Percentiles rank a stretch among this genome's conserved stretches.
phyloP scores from a whole-genome alignment of 2,797 vertebrate species.

The Molossus alvarezi region DNA sequence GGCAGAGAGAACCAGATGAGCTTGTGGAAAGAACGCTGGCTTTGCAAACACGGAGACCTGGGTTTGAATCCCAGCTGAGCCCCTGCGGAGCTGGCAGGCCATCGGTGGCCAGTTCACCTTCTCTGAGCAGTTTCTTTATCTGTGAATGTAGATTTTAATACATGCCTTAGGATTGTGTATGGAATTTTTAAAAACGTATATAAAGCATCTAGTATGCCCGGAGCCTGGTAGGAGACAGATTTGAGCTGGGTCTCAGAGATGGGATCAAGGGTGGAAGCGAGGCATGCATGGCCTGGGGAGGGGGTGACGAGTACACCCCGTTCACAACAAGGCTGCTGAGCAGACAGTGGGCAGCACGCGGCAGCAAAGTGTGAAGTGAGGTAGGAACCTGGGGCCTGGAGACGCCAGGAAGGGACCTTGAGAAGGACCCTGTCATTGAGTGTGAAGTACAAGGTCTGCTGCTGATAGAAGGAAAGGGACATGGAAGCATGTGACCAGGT shows the following conservation, averaged over 20 bases:
- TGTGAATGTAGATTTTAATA: conserved; percentile 40
- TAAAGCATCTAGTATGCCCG: neutral
- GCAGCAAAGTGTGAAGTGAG: neutral
- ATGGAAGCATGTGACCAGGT: neutral
- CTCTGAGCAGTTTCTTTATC: conserved; percentile 15
- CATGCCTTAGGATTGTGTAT: neutral
- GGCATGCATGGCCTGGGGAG: neutral
- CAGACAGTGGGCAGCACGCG: neutral
- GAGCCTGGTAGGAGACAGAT: neutral
- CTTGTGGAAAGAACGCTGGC: neutral
- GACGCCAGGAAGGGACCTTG: neutral
- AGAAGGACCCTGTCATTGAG: neutral
- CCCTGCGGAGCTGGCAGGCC: neutral
- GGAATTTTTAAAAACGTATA: neutral
- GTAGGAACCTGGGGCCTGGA: neutral
- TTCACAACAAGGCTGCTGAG: neutral
- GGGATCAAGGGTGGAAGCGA: neutral
- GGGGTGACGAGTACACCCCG: neutral
- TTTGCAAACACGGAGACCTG: neutral
- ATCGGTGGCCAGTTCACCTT: neutral
- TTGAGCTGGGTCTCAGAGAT: neutral
- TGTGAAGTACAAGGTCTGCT: neutral
- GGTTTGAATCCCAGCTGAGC: neutral
- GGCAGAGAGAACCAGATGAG: neutral
- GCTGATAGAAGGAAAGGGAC: neutral